A percentile compares a stretch with the other conserved stretches of the same genome.
Evolutionary conservation across 2,888 invertebrate genomes (phyloP).

Genomic region (Pycnomerus fuliginosus): DNA sequence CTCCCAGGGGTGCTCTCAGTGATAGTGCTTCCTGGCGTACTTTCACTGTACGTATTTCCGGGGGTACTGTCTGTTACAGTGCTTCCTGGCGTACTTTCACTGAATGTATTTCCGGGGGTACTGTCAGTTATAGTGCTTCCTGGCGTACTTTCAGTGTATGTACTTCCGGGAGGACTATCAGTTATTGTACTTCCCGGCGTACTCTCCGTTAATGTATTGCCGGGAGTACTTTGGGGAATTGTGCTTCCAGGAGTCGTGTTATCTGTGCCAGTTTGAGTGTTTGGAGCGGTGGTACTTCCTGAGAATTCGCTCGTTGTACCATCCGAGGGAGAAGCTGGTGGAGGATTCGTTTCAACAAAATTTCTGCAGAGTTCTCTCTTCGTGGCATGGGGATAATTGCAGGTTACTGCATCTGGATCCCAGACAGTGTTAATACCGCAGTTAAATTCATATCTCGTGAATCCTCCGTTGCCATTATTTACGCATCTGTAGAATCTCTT

Average conservation of each 20-base stretch:
- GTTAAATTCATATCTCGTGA: constrained; percentile 64
- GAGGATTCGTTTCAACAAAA: too few species aligned
- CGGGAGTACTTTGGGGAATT: constrained; percentile 9
- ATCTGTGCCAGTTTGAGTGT: constrained; percentile 13
- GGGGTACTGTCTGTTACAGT: constrained; percentile 24
- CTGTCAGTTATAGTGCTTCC: constrained; percentile 12
- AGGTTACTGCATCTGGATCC: constrained; percentile 66
- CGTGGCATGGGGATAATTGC: constrained; percentile 64
- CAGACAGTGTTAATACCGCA: constrained; percentile 72
- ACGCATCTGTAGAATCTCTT: constrained; percentile 46
- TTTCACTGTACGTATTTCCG: neutral
- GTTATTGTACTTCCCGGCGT: constrained; percentile 25
- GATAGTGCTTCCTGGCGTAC: constrained; percentile 14
- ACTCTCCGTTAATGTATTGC: constrained; percentile 11
- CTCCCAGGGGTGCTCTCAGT: constrained; percentile 30
- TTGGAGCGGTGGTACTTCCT: too few species aligned
- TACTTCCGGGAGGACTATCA: neutral
- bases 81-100: constrained; percentile 7
- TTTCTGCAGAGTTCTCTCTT: too few species aligned
- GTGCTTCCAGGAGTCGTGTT: constrained; percentile 26
- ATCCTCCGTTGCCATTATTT: constrained; percentile 52
- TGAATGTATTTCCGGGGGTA: constrained; percentile 7
- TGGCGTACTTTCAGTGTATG: constrained; percentile 9
- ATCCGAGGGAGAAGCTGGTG: too few species aligned
- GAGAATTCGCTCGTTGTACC: too few species aligned